These are phyloP conservation scores for Asarcornis scutulata DNA, from an alignment of 2,113 vertebrate species.

Conservation along the genomic window DNA sequence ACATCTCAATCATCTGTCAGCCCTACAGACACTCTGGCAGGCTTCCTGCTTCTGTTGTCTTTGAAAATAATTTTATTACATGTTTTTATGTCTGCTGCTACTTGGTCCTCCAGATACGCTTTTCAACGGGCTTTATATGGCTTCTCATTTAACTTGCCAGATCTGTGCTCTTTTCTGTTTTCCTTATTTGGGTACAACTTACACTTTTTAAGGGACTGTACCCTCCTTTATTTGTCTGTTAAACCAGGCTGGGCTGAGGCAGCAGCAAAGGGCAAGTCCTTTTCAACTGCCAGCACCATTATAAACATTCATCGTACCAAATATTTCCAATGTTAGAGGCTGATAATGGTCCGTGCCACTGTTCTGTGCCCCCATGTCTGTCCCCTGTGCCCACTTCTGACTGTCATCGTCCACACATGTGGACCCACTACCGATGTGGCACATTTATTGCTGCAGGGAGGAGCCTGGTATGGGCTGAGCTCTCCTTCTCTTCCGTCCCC, in stretches of 20 bases:
- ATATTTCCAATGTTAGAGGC: not conserved
- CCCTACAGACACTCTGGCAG: constrained; percentile 37
- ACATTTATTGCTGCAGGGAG: not conserved
- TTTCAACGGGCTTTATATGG: not conserved
- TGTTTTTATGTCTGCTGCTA: constrained; percentile 39
- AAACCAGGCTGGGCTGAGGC: not conserved
- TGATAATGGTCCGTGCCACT: fast-evolving
- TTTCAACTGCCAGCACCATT: not conserved
- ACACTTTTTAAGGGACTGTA: not conserved
- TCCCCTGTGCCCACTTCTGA: not conserved
- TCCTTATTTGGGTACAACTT: not conserved
- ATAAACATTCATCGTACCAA: not conserved
- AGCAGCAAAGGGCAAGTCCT: not conserved
- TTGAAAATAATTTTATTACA: constrained; percentile 51
- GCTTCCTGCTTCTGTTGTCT: constrained; percentile 55
- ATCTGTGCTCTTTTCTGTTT: not conserved
- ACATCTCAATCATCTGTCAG: constrained; percentile 45
- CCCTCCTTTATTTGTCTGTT: not conserved
- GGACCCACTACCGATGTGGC: not conserved
- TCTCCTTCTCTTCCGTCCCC: not conserved
- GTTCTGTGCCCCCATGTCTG: not conserved
- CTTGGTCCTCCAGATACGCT: constrained; percentile 15
- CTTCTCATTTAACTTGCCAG: constrained; percentile 18
- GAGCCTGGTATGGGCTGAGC: not conserved
- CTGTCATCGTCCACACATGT: not conserved